These are phyloP conservation scores for Poeciliopsis paucimaculata DNA, from an alignment of 2,797 vertebrate species.

Conservation along the genomic window DNA sequence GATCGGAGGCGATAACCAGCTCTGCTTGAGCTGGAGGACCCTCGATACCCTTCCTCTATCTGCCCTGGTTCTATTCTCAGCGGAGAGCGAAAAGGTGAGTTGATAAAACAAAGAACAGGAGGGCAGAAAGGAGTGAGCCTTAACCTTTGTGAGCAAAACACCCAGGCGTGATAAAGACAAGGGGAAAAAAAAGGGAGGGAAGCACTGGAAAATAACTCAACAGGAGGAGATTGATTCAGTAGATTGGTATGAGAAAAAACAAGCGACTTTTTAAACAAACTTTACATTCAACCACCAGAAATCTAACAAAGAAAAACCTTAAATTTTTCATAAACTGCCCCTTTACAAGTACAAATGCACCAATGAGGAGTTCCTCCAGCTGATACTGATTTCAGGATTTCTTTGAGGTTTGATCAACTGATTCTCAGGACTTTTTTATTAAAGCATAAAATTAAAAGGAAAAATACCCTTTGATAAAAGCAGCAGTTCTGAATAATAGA, in stretches of 20 bases:
- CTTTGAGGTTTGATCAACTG: background rate
- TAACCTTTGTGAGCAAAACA: constrained; percentile 26
- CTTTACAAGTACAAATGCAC: background rate
- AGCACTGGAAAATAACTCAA: constrained; percentile 1
- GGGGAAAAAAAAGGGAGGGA: background rate
- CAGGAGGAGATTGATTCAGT: constrained; percentile 23
- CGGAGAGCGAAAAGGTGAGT: constrained; percentile 16
- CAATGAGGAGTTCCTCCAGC: background rate
- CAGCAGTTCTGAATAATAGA: background rate
- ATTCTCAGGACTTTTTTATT: background rate
- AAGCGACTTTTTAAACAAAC: background rate
- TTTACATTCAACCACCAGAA: constrained; percentile 12
- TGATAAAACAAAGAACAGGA: background rate
- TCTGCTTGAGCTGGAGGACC: constrained; percentile 64
- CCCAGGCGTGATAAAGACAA: background rate
- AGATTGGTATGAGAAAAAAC: constrained; percentile 27
- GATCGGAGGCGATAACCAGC: constrained; percentile 57
- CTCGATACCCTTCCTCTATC: constrained; percentile 45
- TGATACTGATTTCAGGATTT: background rate
- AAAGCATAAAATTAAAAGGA: background rate
- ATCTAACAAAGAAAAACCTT: background rate
- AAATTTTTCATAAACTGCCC: background rate
- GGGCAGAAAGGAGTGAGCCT: constrained; percentile 23
- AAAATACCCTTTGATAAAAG: background rate
- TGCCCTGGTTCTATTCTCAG: constrained; percentile 21